Evolutionary conservation across 2,797 vertebrate genomes (phyloP), one percentile per base, ranked within the genome.

Genomic region (Syncerus caffer): DNA sequence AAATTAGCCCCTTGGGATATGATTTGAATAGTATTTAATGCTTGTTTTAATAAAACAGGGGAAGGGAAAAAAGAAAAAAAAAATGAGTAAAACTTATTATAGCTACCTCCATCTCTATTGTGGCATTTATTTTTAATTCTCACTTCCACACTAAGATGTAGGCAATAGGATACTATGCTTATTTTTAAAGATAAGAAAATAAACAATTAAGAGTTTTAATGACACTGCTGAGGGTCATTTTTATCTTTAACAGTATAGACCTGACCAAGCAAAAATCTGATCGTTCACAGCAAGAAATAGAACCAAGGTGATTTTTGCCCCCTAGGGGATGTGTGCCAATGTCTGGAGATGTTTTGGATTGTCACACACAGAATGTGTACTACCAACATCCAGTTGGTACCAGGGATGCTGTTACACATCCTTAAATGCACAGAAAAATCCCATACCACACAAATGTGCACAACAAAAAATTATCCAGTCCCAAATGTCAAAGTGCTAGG

Each of bases 51-150:
- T 23, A 71, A 71, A 71, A 23, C 21, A 71, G 34, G 34, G 10
- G 34, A 23, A 71, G 67, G 19, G 10, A 79, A 51, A 45, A 34
- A 57, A n/a, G 50, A 29, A 42, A 29, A 29, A 42, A 29, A 31
- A n/a, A 29, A 34, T 2, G 14, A 83, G 29, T 85, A 78, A 89
- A n/a, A 42, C 27, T 58, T 97, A 79, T 93, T 78, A 71, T 17
- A 87, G 80, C 25, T 51, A 60, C 23, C 45, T 71, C 21, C 38
- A n/a, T 88, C 45, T 96, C 58, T 92, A 12, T 21, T 78, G 57
- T 50, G n/a, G 74, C 8, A 45, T 31, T 87, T 78, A 55, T 47
- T 93, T 96, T 89, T 50, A 89, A 89, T 96, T 90, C 34, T 95
- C 29, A 47, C 1, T 78, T 90, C 42, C 6, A 85, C 38, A 64